Conservation (phyloP, 2,888 invertebrate genomes). For the Perdita meconis region DNA sequence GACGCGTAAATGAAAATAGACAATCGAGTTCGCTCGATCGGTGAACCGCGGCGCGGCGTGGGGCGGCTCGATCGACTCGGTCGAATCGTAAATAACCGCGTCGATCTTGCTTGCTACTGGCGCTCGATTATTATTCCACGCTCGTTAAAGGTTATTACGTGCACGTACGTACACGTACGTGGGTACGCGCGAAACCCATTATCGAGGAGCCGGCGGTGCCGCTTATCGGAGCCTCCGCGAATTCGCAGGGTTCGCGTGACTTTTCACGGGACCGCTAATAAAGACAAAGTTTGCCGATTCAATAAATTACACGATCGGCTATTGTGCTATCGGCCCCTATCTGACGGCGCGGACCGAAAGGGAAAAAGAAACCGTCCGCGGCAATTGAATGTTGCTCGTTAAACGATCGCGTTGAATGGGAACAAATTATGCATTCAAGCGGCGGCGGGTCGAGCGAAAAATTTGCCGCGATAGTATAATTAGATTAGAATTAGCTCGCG, state of each 20-base stretch:
- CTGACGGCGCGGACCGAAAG: slow-evolving; percentile 11
- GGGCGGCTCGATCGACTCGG: slow-evolving; percentile 2
- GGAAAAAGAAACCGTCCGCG: not conserved
- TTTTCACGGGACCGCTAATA: slow-evolving; percentile 46
- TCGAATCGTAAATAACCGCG: slow-evolving; percentile 63
- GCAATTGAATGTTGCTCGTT: slow-evolving; percentile 56
- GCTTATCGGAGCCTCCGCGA: slow-evolving; percentile 40
- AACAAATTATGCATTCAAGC: slow-evolving; percentile 56
- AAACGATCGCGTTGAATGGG: slow-evolving; percentile 32
- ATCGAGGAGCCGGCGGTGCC: slow-evolving; percentile 11
- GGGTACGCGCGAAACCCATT: slow-evolving; percentile 32
- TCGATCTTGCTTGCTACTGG: slow-evolving; percentile 55
- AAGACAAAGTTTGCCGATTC: slow-evolving; percentile 48
- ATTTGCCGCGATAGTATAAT: slow-evolving; percentile 49
- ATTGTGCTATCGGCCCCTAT: slow-evolving; percentile 37
- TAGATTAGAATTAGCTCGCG: slow-evolving; percentile 43
- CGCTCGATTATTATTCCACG: slow-evolving; percentile 65
- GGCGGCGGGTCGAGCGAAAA: slow-evolving; percentile 32
- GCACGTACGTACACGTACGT: slow-evolving; percentile 25
- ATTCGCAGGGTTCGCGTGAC: slow-evolving; percentile 54
- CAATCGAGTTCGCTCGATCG: slow-evolving; percentile 21
- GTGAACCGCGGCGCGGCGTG: not conserved
- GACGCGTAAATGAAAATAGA: slow-evolving; percentile 34
- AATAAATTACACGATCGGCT: slow-evolving; percentile 49
- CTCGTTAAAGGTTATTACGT: slow-evolving; percentile 67